phyloP scores from a whole-genome alignment of 2,797 vertebrate species.

The Cetoscarus ocellatus region DNA sequence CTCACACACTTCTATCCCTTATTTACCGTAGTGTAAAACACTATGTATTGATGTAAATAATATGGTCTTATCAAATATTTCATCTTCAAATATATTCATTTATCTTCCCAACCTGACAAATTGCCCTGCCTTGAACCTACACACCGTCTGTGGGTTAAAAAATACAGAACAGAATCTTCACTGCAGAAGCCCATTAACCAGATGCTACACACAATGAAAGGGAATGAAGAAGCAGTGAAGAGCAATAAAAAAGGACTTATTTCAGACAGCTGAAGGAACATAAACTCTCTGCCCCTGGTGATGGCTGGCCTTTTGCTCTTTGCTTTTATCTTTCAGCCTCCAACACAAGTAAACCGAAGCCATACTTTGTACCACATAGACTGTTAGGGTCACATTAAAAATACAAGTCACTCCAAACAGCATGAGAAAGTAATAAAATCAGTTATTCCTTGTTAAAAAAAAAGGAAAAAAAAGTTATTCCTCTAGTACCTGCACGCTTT shows the following conservation, averaged over 20 bases:
- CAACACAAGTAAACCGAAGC: constrained; percentile 51
- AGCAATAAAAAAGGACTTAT: constrained; percentile 46
- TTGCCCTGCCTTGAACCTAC: not conserved
- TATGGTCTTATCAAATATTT: too few relatives aligned
- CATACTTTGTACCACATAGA: constrained; percentile 43
- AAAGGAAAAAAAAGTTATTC: too few relatives aligned
- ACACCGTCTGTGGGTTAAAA: constrained; percentile 19
- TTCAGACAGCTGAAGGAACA: constrained; percentile 45
- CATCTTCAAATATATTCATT: too few relatives aligned
- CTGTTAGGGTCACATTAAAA: not conserved
- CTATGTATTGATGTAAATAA: too few relatives aligned
- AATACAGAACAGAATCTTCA: constrained; percentile 59
- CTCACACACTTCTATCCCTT: too few relatives aligned
- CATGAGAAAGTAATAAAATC: too few relatives aligned
- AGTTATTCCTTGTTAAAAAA: not conserved
- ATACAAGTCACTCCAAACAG: too few relatives aligned
- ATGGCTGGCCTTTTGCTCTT: constrained; percentile 62
- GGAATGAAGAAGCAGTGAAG: constrained; percentile 52
- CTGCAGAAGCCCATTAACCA: constrained; percentile 71
- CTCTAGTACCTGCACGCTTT: too few relatives aligned
- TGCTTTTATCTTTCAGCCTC: constrained; percentile 50
- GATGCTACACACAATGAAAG: constrained; percentile 71
- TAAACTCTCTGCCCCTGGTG: constrained; percentile 37
- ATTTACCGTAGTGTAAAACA: too few relatives aligned
- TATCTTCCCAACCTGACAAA: too few relatives aligned